These are phyloP conservation scores for Hippocampus guttulatus DNA, from an alignment of 2,113 vertebrate species.

Conservation along the genomic window DNA sequence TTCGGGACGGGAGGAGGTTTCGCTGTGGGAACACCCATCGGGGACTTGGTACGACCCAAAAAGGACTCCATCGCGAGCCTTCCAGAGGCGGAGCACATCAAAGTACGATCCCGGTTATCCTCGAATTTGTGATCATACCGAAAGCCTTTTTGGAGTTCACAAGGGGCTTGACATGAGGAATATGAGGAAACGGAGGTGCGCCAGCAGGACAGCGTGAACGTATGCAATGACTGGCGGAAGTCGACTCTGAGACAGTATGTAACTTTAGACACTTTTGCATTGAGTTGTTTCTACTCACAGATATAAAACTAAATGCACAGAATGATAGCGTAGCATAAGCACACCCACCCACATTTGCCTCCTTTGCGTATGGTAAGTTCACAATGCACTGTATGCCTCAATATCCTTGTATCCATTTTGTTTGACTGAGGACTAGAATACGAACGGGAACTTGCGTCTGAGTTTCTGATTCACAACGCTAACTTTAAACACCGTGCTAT, in stretches of 20 bases:
- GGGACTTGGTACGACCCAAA: constrained; percentile 73
- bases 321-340: constrained; percentile 40
- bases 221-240: constrained; percentile 56
- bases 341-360: constrained; percentile 36
- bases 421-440: constrained; percentile 42
- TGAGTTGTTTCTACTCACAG: constrained; percentile 61
- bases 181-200: constrained; percentile 10
- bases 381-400: constrained; percentile 35
- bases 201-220: constrained; percentile 61
- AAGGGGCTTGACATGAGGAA: constrained; percentile 21
- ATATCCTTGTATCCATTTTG: constrained; percentile 30
- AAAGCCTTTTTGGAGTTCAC: constrained; percentile 20
- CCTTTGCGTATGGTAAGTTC: constrained; percentile 46
- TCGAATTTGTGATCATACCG: constrained; percentile 91
- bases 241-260: constrained; percentile 22
- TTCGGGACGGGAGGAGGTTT: constrained; percentile 49
- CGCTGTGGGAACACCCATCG: constrained; percentile 36
- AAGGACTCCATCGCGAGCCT: constrained; percentile 79
- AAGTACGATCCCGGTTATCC: constrained; percentile 84
- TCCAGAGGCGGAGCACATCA: constrained; percentile 79
- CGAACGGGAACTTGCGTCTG: constrained; percentile 42
- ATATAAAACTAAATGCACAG: constrained; percentile 47
- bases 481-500: not conserved
- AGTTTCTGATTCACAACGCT: constrained; percentile 10
- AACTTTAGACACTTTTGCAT: constrained; percentile 38